phyloP scores from a whole-genome alignment of 2,888 invertebrate species.

The Mesorhabditis spiculigera region DNA sequence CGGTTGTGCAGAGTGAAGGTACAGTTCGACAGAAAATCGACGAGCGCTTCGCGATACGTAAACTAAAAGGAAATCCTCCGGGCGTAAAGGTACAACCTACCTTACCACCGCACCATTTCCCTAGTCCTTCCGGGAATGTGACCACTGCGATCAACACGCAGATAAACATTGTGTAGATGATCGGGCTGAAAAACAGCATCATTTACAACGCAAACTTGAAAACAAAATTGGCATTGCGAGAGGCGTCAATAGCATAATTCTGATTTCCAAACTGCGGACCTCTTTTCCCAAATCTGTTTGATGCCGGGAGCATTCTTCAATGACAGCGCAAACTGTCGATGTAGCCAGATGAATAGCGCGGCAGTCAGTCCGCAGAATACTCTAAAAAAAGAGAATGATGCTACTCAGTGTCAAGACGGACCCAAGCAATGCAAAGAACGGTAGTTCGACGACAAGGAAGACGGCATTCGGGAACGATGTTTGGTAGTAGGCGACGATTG shows the following conservation, averaged over 20 bases:
- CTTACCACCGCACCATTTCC: background rate
- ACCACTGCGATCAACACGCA: background rate
- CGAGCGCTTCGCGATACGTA: constrained; percentile 17
- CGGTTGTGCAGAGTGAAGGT: constrained; percentile 7
- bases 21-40: constrained; percentile 15
- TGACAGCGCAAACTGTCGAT: constrained; percentile 11
- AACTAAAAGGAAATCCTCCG: constrained; percentile 6
- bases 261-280: background rate
- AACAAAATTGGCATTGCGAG: too few relatives aligned
- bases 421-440: constrained; percentile 14
- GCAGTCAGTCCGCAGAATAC: constrained; percentile 14
- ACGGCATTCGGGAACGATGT: constrained; percentile 15
- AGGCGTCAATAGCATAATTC: too few relatives aligned
- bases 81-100: background rate
- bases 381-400: constrained; percentile 7
- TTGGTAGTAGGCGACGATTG: constrained; percentile 18
- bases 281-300: background rate
- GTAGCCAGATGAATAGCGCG: constrained; percentile 14
- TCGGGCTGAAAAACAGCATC: constrained; percentile 1
- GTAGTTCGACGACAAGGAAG: constrained; percentile 12
- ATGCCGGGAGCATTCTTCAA: constrained; percentile 11
- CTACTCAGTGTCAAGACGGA: background rate
- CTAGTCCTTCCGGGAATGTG: constrained; percentile 3
- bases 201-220: too few relatives aligned
- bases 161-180: constrained; percentile 1